A percentile compares a stretch with the other conserved stretches of the same genome.
These are phyloP conservation scores for Lagenorhynchus albirostris DNA, from an alignment of 2,113 vertebrate species.

Conservation along the genomic window DNA sequence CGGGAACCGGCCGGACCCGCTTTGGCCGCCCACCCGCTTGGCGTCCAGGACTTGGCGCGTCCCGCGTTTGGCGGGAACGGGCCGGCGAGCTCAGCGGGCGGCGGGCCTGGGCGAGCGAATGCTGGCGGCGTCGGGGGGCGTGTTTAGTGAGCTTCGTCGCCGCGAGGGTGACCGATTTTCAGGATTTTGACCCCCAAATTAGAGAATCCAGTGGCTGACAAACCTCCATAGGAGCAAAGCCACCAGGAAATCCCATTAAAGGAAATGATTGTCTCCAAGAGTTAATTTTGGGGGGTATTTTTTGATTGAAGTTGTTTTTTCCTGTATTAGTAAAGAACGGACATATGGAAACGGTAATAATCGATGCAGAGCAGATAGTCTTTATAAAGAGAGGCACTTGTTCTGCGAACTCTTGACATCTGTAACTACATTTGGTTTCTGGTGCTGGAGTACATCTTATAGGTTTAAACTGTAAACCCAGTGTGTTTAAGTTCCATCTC, in stretches of 20 bases:
- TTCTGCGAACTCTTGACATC: not conserved
- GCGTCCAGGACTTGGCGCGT: not conserved
- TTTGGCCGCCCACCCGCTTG: not conserved
- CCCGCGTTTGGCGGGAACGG: not conserved
- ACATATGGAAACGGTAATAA: not conserved
- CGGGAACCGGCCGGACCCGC: not conserved
- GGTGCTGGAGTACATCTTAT: not conserved
- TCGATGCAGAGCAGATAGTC: not conserved
- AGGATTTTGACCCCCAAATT: not conserved
- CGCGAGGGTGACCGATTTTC: not conserved
- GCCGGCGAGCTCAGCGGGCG: not conserved
- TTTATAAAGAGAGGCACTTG: not conserved
- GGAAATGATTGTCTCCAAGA: not conserved
- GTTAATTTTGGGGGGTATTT: not conserved
- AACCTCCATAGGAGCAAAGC: not conserved
- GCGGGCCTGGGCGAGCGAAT: not conserved
- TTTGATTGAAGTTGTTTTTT: not conserved
- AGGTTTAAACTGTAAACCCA: not conserved
- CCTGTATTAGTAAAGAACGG: not conserved
- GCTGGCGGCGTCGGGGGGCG: not conserved
- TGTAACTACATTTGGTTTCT: not conserved
- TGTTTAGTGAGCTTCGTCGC: not conserved
- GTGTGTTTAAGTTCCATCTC: not conserved
- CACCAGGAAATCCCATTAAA: not conserved
- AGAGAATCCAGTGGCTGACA: not conserved